Percentiles rank a stretch among this genome's conserved stretches.
phyloP scores from a whole-genome alignment of 2,113 vertebrate genomes.

The Muntiacus reevesi region DNA sequence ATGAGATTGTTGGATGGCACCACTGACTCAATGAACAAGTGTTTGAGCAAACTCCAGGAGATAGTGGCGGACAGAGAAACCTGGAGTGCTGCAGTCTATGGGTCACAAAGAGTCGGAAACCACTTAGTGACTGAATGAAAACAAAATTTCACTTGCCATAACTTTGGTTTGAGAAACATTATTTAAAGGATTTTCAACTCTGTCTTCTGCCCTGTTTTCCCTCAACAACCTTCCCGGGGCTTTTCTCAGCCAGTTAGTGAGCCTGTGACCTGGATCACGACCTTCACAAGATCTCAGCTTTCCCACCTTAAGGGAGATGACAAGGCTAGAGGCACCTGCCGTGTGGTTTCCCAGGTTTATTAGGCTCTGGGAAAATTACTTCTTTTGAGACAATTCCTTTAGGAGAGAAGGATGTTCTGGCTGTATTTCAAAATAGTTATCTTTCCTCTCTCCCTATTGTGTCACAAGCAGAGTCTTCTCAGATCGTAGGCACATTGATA shows the following conservation, averaged over 20 bases:
- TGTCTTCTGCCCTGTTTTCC: background rate
- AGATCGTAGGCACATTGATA: background rate
- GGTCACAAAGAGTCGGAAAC: background rate
- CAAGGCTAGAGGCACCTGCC: accelerated
- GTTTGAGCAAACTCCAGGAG: background rate
- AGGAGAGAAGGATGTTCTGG: background rate
- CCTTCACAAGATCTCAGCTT: background rate
- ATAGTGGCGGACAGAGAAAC: background rate
- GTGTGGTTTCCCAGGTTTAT: background rate
- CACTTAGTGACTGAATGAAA: background rate
- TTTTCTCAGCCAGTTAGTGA: background rate
- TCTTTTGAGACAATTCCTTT: background rate
- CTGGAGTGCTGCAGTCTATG: background rate
- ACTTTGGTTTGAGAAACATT: background rate
- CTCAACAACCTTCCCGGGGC: background rate
- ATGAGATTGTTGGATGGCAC: background rate
- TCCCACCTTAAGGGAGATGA: too few species aligned
- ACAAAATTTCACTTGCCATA: background rate
- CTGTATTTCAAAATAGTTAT: background rate
- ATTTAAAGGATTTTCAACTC: background rate
- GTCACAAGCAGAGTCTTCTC: background rate
- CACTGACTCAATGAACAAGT: background rate
- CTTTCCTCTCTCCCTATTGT: background rate
- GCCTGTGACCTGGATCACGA: background rate
- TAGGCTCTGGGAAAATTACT: background rate